These are phyloP conservation scores for Globia sparganii DNA, from an alignment of 2,888 invertebrate genomes.

Conservation along the genomic window DNA sequence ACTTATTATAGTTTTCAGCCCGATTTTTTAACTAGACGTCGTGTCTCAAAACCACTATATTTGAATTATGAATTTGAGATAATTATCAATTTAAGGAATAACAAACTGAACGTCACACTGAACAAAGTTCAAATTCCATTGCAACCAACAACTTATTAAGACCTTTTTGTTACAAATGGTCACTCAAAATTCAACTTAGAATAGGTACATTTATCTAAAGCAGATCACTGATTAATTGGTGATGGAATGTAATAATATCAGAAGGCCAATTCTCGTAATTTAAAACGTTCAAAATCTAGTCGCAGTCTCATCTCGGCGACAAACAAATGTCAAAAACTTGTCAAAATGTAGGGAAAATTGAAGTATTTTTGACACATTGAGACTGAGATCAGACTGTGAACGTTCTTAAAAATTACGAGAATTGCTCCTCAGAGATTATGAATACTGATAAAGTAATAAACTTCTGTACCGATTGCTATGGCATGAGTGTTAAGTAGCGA, in stretches of 20 bases:
- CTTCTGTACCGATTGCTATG: not conserved
- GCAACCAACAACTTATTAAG: not conserved
- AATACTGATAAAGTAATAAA: not conserved
- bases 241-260: too few relatives aligned
- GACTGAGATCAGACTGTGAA: too few relatives aligned
- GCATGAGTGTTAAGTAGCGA: slow-evolving; percentile 10
- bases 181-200: not conserved
- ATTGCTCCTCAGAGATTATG: too few relatives aligned
- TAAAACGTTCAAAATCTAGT: too few relatives aligned
- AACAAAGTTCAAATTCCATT: not conserved
- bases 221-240: too few relatives aligned
- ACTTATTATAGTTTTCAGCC: not conserved
- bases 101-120: not conserved
- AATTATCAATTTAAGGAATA: not conserved
- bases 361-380: too few relatives aligned
- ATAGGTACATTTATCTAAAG: too few relatives aligned
- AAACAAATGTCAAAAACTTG: too few relatives aligned
- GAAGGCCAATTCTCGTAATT: too few relatives aligned
- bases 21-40: not conserved
- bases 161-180: not conserved
- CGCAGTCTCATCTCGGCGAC: too few relatives aligned
- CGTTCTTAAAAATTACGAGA: too few relatives aligned
- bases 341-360: too few relatives aligned
- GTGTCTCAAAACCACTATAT: not conserved
- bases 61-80: not conserved